Conservation (phyloP, 2,888 invertebrate species). For the Escarpia spicata region DNA sequence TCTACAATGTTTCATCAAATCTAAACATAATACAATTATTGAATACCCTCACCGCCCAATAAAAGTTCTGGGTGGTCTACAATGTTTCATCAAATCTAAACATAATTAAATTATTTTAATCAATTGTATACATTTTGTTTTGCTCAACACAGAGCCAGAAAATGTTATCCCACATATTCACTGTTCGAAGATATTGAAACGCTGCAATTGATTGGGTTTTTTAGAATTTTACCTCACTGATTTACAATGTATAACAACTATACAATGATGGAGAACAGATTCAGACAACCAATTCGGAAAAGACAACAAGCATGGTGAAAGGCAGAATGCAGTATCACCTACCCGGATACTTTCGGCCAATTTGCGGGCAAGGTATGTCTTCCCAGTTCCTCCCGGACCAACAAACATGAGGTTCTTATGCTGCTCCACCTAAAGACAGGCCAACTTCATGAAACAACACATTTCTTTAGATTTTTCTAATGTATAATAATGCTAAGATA, state of each 20-base stretch:
- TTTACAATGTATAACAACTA: not conserved
- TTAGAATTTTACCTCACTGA: not conserved
- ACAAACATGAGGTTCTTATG: constrained; percentile 61
- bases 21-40: too few species aligned
- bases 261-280: not conserved
- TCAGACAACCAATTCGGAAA: not conserved
- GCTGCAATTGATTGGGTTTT: not conserved
- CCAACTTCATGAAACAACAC: not conserved
- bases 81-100: too few species aligned
- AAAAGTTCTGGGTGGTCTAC: too few species aligned
- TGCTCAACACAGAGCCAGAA: not conserved
- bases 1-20: too few species aligned
- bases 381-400: constrained; percentile 59
- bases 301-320: not conserved
- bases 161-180: not conserved
- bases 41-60: too few species aligned
- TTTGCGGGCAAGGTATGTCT: constrained; percentile 55
- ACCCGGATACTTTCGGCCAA: constrained; percentile 58
- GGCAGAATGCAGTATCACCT: constrained; percentile 29
- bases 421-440: constrained; percentile 54
- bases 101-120: too few species aligned
- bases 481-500: too few species aligned
- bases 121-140: not conserved
- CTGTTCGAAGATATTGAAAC: not conserved
- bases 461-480: too few species aligned